Conservation (phyloP, 2,113 vertebrate species). For the Crotophaga sulcirostris region DNA sequence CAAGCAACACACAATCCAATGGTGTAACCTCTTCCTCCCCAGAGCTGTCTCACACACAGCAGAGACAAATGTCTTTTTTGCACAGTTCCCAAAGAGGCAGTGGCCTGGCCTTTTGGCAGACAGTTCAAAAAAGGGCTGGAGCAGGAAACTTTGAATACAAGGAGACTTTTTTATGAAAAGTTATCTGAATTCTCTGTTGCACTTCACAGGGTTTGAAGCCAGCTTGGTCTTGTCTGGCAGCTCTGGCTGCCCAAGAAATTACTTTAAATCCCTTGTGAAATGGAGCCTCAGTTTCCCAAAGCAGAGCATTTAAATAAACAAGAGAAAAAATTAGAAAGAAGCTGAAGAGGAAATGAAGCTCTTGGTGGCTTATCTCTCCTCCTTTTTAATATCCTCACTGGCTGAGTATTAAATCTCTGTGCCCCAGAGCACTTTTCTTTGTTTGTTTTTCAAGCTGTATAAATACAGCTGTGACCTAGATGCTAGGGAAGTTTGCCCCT, state of each 20-base stretch:
- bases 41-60: neutral
- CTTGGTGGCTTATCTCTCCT: conserved; percentile 39
- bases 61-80: neutral
- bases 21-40: neutral
- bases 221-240: neutral
- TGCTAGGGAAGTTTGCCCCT: neutral
- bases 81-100: neutral
- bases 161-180: neutral
- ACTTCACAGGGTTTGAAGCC: neutral
- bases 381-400: conserved; percentile 64
- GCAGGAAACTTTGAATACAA: neutral
- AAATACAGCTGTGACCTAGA: conserved; percentile 65
- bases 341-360: conserved; percentile 61
- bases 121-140: neutral
- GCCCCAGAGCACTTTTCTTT: conserved; percentile 25
- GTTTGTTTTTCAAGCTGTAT: conserved; percentile 31
- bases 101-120: neutral
- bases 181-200: neutral
- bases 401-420: conserved; percentile 38
- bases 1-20: neutral
- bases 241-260: neutral
- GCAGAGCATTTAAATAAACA: conserved; percentile 49
- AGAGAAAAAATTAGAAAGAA: conserved; percentile 56
- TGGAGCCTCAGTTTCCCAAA: conserved; percentile 27
- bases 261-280: conserved; percentile 23